Evolutionary conservation across 2,797 vertebrate species (phyloP).

Genomic region (Chelonia mydas): DNA sequence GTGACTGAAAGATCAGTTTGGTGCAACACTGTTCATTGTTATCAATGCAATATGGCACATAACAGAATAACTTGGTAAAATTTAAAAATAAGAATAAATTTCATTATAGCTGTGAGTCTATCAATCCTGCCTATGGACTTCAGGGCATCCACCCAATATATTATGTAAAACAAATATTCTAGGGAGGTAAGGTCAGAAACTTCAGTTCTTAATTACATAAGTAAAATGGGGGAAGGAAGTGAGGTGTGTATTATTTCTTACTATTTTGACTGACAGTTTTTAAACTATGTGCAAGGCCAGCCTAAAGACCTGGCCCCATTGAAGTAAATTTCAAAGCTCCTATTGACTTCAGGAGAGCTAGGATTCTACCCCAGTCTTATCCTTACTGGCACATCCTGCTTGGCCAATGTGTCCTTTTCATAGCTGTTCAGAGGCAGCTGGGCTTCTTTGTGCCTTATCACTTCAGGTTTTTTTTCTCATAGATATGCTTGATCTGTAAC

Average conservation of each 20-base stretch:
- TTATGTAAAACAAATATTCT: not conserved
- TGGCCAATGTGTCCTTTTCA: not conserved
- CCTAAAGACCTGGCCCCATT: not conserved
- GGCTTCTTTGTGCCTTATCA: not conserved
- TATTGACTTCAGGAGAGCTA: not conserved
- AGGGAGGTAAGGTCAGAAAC: not conserved
- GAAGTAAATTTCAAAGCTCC: not conserved
- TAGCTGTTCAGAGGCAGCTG: not conserved
- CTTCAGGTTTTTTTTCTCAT: not conserved
- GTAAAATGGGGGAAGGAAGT: not conserved
- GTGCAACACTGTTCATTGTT: not conserved
- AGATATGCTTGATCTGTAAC: not conserved
- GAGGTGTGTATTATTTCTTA: not conserved
- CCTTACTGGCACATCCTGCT: not conserved
- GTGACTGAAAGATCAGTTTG: not conserved
- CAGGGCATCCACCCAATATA: not conserved
- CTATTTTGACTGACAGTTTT: not conserved
- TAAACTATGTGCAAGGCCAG: not conserved
- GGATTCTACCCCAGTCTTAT: fast-evolving
- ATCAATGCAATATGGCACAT: not conserved
- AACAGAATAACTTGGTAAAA: not conserved
- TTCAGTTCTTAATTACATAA: not conserved
- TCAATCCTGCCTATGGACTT: not conserved
- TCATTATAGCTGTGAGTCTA: not conserved
- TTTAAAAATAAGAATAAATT: not conserved